phyloP scores from a whole-genome alignment of 2,888 invertebrate genomes.

The Andrena minutula region DNA sequence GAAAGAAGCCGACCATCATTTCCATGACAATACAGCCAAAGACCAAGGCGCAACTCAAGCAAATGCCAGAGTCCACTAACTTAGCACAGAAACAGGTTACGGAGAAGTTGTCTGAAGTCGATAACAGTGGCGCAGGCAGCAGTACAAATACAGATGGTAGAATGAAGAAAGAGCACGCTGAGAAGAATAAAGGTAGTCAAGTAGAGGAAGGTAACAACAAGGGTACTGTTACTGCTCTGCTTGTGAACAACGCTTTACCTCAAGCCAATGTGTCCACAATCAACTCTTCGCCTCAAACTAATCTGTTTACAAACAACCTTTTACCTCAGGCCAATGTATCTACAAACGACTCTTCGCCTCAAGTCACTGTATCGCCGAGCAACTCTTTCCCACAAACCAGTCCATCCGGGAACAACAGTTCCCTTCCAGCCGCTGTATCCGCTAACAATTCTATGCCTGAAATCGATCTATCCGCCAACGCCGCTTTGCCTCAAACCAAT shows the following conservation, averaged over 20 bases:
- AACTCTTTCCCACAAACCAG: conserved; percentile 9
- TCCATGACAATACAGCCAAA: conserved; percentile 59
- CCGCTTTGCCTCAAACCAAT: conserved; percentile 1
- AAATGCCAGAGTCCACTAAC: conserved; percentile 70
- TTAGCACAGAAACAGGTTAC: conserved; percentile 11
- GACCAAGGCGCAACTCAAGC: conserved; percentile 79
- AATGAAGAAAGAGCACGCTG: neutral
- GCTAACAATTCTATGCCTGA: neutral
- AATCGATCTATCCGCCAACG: neutral
- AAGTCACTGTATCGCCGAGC: neutral
- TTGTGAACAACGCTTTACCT: neutral
- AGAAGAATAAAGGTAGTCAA: conserved; percentile 12
- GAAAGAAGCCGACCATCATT: conserved; percentile 7
- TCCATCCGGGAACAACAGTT: neutral
- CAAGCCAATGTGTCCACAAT: neutral
- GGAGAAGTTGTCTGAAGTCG: neutral
- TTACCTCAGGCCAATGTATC: neutral
- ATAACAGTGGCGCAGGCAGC: neutral
- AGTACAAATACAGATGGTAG: neutral
- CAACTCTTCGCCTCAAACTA: conserved; percentile 2
- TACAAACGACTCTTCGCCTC: neutral
- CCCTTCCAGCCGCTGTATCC: neutral
- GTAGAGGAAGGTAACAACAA: neutral
- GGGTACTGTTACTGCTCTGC: neutral
- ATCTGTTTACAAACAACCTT: neutral